These are phyloP conservation scores for Macquaria australasica DNA, from an alignment of 2,113 vertebrate species.

Conservation along the genomic window DNA sequence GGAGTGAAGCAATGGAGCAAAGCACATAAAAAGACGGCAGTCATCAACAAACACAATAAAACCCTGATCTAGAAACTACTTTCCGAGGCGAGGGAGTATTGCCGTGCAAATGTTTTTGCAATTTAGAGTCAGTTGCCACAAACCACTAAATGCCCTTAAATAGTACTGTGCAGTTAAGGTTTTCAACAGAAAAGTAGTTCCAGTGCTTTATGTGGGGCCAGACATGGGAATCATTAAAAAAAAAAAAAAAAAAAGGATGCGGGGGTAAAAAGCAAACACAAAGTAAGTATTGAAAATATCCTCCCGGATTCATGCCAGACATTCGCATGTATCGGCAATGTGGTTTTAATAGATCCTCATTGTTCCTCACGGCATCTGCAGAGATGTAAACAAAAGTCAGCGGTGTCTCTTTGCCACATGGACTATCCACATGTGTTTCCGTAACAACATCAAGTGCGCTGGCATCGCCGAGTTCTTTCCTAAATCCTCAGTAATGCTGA, in stretches of 20 bases:
- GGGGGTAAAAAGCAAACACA: constrained; percentile 62
- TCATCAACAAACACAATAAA: constrained; percentile 85
- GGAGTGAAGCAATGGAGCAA: constrained; percentile 82
- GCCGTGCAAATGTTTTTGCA: constrained; percentile 83
- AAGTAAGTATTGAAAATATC: constrained; percentile 76
- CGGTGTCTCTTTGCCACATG: constrained; percentile 65
- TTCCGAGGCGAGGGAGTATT: constrained; percentile 77
- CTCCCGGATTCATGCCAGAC: constrained; percentile 61
- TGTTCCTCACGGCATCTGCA: constrained; percentile 70
- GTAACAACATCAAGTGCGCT: constrained; percentile 59
- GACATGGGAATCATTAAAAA: constrained; percentile 66
- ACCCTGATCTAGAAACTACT: constrained; percentile 82
- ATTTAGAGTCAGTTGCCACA: constrained; percentile 82
- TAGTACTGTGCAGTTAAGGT: constrained; percentile 81
- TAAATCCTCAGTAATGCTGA: constrained; percentile 56
- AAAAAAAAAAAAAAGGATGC: constrained; percentile 42
- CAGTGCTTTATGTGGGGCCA: constrained; percentile 72
- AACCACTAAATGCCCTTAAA: constrained; percentile 84
- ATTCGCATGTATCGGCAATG: constrained; percentile 72
- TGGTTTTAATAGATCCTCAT: constrained; percentile 73
- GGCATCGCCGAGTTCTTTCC: constrained; percentile 49
- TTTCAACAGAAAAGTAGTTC: constrained; percentile 78
- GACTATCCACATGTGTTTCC: constrained; percentile 71
- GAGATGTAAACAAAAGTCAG: constrained; percentile 76
- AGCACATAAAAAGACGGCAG: constrained; percentile 83